A percentile compares a stretch with the other conserved stretches of the same genome.
Evolutionary conservation across 2,113 vertebrate genomes (phyloP).

Genomic region (Phyllopteryx taeniolatus): DNA sequence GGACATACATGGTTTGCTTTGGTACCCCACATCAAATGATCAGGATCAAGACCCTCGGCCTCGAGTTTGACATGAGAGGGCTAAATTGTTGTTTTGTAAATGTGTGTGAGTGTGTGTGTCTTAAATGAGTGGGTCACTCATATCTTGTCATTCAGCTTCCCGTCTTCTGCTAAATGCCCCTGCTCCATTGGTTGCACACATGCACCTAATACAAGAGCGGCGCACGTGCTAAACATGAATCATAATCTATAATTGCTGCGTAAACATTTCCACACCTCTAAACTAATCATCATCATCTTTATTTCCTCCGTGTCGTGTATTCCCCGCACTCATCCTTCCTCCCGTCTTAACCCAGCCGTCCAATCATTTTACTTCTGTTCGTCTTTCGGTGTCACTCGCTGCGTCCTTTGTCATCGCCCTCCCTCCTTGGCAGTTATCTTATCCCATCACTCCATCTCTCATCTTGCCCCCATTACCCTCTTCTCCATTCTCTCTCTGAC

Average conservation of each 20-base stretch:
- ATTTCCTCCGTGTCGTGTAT: neutral
- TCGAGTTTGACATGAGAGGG: neutral
- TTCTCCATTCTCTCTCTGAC: slow-evolving; percentile 15
- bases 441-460: slow-evolving; percentile 41
- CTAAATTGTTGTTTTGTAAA: no score
- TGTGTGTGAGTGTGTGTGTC: no score
- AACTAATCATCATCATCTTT: slow-evolving; percentile 11
- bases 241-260: slow-evolving; percentile 30
- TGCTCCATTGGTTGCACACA: slow-evolving; percentile 6
- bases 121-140: neutral
- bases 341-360: slow-evolving; percentile 3
- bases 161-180: slow-evolving; percentile 59
- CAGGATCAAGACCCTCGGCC: neutral
- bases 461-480: slow-evolving; percentile 36
- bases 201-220: slow-evolving; percentile 1
- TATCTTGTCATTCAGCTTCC: slow-evolving; percentile 30
- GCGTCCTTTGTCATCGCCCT: slow-evolving; percentile 37
- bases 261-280: slow-evolving; percentile 22
- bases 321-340: slow-evolving; percentile 8
- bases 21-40: no score
- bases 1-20: no score
- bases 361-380: neutral
- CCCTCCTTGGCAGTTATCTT: slow-evolving; percentile 38
- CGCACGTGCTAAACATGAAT: slow-evolving; percentile 19
- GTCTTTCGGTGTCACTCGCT: slow-evolving; percentile 24